phyloP scores from a whole-genome alignment of 2,113 vertebrate genomes.

The Anguilla japonica region DNA sequence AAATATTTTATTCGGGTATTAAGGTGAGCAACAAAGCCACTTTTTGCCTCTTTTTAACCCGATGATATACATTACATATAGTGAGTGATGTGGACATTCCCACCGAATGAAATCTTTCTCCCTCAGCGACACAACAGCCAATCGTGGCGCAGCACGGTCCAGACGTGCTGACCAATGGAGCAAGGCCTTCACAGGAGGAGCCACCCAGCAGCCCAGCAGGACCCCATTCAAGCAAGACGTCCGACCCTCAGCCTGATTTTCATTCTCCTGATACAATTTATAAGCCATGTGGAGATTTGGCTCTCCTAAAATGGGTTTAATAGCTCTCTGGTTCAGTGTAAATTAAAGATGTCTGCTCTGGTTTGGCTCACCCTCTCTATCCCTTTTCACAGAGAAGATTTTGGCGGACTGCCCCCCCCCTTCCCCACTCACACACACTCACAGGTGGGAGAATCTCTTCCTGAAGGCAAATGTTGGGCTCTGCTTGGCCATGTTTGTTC shows the following conservation, averaged over 20 bases:
- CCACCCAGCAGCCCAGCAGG: neutral
- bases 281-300: slow-evolving; percentile 14
- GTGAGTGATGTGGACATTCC: neutral
- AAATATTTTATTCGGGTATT: neutral
- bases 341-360: slow-evolving; percentile 32
- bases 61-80: no score
- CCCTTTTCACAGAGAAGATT: slow-evolving; percentile 4
- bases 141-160: no score
- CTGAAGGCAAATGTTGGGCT: neutral
- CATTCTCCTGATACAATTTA: slow-evolving; percentile 18
- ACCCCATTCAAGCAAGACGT: neutral
- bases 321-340: slow-evolving; percentile 20
- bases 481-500: neutral
- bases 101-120: neutral
- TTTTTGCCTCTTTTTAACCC: no score
- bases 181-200: neutral
- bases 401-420: neutral
- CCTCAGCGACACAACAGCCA: no score
- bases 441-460: neutral
- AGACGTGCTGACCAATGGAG: neutral
- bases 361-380: slow-evolving; percentile 30
- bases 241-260: slow-evolving; percentile 24
- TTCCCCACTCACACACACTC: no score
- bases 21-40: neutral
- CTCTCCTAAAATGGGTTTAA: slow-evolving; percentile 11